Percentiles rank a stretch among this genome's conserved stretches.
These are phyloP conservation scores for Leptinotarsa peninsularis DNA, from an alignment of 2,888 invertebrate species.

Conservation along the genomic window DNA sequence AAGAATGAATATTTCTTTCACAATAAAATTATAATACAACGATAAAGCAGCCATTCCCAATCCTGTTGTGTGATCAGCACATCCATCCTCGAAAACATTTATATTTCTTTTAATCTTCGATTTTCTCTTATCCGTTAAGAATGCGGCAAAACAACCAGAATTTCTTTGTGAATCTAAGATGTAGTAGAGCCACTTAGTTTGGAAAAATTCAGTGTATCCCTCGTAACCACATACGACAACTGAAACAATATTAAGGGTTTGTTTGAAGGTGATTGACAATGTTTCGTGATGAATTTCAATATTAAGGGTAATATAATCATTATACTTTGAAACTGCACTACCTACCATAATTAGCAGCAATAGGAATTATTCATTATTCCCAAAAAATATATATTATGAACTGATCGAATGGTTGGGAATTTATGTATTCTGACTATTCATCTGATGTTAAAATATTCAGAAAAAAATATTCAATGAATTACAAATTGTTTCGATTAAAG, in stretches of 20 bases:
- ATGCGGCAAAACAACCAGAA: constrained; percentile 52
- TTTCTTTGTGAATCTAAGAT: constrained; percentile 52
- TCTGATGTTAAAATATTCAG: too few relatives aligned
- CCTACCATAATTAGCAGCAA: too few relatives aligned
- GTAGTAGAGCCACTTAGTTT: constrained; percentile 49
- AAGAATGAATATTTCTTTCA: constrained; percentile 39
- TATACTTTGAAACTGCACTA: too few relatives aligned
- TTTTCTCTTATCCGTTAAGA: constrained; percentile 43
- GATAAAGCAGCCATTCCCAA: constrained; percentile 53
- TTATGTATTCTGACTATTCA: too few relatives aligned
- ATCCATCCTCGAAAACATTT: constrained; percentile 53
- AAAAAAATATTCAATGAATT: too few relatives aligned
- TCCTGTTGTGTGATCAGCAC: constrained; percentile 57
- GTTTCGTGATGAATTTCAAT: too few relatives aligned
- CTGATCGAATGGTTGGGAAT: too few relatives aligned
- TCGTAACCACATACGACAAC: constrained; percentile 57
- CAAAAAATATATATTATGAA: too few relatives aligned
- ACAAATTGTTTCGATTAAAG: too few relatives aligned
- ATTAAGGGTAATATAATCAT: background rate
- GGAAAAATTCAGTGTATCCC: constrained; percentile 54
- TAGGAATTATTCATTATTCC: too few relatives aligned
- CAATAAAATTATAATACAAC: constrained; percentile 53
- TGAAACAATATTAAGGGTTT: constrained; percentile 43
- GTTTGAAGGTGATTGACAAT: too few relatives aligned
- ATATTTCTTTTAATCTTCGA: constrained; percentile 48